A percentile compares a stretch with the other conserved stretches of the same genome.
phyloP scores from a whole-genome alignment of 2,113 vertebrate species.

The Labeo rohita region DNA sequence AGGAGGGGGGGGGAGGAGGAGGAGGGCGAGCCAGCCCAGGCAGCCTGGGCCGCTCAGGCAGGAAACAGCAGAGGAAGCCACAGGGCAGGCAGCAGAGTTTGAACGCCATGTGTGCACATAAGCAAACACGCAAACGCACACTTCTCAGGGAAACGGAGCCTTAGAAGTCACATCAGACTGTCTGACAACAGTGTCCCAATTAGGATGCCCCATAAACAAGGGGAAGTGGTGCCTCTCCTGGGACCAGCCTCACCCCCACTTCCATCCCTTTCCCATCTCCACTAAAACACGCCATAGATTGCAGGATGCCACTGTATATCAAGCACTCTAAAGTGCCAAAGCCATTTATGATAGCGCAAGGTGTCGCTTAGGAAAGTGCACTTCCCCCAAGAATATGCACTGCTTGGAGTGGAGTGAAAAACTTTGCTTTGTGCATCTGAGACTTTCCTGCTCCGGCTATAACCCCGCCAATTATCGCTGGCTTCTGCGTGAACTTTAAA shows the following conservation, averaged over 20 bases:
- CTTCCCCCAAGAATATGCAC: slow-evolving; percentile 62
- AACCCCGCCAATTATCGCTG: slow-evolving; percentile 60
- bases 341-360: slow-evolving; percentile 64
- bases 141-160: slow-evolving; percentile 29
- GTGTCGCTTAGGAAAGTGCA: slow-evolving; percentile 70
- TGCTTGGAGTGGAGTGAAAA: slow-evolving; percentile 66
- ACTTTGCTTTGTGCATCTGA: slow-evolving; percentile 43
- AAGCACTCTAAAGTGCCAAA: slow-evolving; percentile 62
- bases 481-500: slow-evolving; percentile 46
- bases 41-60: slow-evolving; percentile 46
- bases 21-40: slow-evolving; percentile 60
- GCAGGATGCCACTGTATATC: slow-evolving; percentile 62
- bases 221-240: slow-evolving; percentile 66
- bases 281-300: slow-evolving; percentile 43
- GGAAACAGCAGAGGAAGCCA: slow-evolving; percentile 62
- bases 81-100: slow-evolving; percentile 50
- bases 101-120: slow-evolving; percentile 25
- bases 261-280: slow-evolving; percentile 31
- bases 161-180: slow-evolving; percentile 54
- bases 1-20: slow-evolving; percentile 41
- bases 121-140: slow-evolving; percentile 38
- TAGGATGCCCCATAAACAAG: slow-evolving; percentile 67
- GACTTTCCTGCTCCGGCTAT: slow-evolving; percentile 45
- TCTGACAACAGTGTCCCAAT: slow-evolving; percentile 65
- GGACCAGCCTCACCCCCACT: slow-evolving; percentile 55